phyloP scores from a whole-genome alignment of 2,888 invertebrate genomes.

The Deilephila elpenor region DNA sequence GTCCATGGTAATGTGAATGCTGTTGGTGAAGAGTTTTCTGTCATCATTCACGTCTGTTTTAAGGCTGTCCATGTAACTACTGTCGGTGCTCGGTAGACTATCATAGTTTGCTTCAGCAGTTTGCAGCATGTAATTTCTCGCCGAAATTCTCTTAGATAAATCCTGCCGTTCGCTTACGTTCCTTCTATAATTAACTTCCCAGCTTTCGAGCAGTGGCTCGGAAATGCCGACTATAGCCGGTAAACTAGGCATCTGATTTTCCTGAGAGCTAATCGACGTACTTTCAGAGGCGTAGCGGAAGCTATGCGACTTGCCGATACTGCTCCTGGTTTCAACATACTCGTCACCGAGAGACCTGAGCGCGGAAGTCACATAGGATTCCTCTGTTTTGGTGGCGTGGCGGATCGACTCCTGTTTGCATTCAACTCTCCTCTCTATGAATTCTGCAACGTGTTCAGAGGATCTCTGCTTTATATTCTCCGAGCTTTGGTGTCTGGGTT shows the following conservation, averaged over 20 bases:
- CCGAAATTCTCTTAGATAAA: slow-evolving; percentile 71
- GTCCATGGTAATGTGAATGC: slow-evolving; percentile 72
- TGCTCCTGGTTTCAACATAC: slow-evolving; percentile 79
- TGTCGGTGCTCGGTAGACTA: slow-evolving; percentile 78
- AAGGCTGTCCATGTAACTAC: slow-evolving; percentile 79
- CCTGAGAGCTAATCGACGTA: slow-evolving; percentile 77
- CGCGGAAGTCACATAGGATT: slow-evolving; percentile 68
- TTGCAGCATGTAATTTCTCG: slow-evolving; percentile 72
- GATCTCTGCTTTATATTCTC: slow-evolving; percentile 76
- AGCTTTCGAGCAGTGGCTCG: slow-evolving; percentile 79
- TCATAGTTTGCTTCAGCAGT: slow-evolving; percentile 73
- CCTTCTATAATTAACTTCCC: slow-evolving; percentile 81
- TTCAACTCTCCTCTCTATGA: slow-evolving; percentile 64
- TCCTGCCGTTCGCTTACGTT: slow-evolving; percentile 75
- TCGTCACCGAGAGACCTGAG: slow-evolving; percentile 77
- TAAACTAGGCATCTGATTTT: slow-evolving; percentile 80
- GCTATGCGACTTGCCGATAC: slow-evolving; percentile 89
- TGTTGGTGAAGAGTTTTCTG: slow-evolving; percentile 72
- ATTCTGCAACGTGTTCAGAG: slow-evolving; percentile 69
- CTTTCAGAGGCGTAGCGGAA: slow-evolving; percentile 86
- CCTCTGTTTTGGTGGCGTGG: slow-evolving; percentile 65
- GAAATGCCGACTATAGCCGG: slow-evolving; percentile 82
- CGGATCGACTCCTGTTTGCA: slow-evolving; percentile 64
- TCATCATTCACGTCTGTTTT: slow-evolving; percentile 74
- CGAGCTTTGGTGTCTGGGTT: slow-evolving; percentile 73